Percentiles rank a stretch among this genome's conserved stretches.
Conservation (phyloP, 2,888 invertebrate species). For the Sisyra terminalis region DNA sequence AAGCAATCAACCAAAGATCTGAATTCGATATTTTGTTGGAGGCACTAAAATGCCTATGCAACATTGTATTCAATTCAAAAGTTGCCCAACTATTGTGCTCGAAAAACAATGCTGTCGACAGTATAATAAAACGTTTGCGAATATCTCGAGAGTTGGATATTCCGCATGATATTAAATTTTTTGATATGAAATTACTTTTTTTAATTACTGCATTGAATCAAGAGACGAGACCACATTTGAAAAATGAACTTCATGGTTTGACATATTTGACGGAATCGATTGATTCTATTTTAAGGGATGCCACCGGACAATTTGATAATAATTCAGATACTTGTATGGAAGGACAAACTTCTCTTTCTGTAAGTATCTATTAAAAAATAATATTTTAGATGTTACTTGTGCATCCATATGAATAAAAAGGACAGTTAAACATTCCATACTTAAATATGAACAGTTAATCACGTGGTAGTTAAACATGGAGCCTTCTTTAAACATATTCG, state of each 20-base stretch:
- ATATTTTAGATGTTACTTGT: too few species aligned
- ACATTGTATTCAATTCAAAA: slow-evolving; percentile 64
- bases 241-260: slow-evolving; percentile 50
- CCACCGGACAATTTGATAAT: slow-evolving; percentile 16
- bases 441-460: too few species aligned
- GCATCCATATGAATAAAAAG: too few species aligned
- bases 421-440: too few species aligned
- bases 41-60: slow-evolving; percentile 77
- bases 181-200: slow-evolving; percentile 78
- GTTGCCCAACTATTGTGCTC: slow-evolving; percentile 41
- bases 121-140: slow-evolving; percentile 53
- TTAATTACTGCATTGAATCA: slow-evolving; percentile 70
- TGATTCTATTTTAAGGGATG: slow-evolving; percentile 40
- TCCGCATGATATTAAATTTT: slow-evolving; percentile 59
- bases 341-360: slow-evolving; percentile 1
- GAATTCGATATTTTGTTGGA: slow-evolving; percentile 48
- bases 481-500: too few species aligned
- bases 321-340: slow-evolving; percentile 7
- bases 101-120: slow-evolving; percentile 47
- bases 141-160: slow-evolving; percentile 40
- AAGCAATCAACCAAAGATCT: slow-evolving; percentile 25
- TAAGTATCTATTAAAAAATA: background rate
- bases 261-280: slow-evolving; percentile 49
- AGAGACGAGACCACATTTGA: slow-evolving; percentile 45
- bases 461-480: too few species aligned